A percentile compares a stretch with the other conserved stretches of the same genome.
Evolutionary conservation across 2,797 vertebrate genomes (phyloP).

Genomic region (Enoplosus armatus): DNA sequence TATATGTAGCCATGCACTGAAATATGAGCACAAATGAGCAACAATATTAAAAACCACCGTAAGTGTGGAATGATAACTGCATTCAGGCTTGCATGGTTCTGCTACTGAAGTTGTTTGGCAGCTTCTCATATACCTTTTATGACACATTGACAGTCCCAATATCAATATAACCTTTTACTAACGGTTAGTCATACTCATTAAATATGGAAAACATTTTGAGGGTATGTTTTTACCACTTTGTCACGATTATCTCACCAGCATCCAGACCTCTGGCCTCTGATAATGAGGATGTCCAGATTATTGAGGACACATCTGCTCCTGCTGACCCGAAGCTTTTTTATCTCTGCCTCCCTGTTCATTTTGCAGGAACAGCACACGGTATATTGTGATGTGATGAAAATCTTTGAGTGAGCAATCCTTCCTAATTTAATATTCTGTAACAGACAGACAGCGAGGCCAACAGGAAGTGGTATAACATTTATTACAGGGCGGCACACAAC

Average conservation of each 20-base stretch:
- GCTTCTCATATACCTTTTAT: background rate
- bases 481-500: constrained; percentile 70
- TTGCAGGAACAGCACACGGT: background rate
- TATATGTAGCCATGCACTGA: background rate
- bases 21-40: background rate
- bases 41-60: background rate
- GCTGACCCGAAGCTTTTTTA: constrained; percentile 3
- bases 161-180: background rate
- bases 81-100: background rate
- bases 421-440: background rate
- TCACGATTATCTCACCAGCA: background rate
- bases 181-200: background rate
- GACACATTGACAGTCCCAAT: background rate
- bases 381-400: background rate
- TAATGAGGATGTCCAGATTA: background rate
- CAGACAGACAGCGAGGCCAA: constrained; percentile 27
- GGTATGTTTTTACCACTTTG: background rate
- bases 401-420: too few species aligned
- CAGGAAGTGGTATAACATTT: constrained; percentile 69
- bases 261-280: background rate
- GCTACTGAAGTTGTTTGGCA: too few species aligned
- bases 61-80: background rate
- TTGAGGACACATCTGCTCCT: constrained; percentile 20
- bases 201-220: background rate
- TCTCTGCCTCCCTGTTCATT: background rate